Evolutionary conservation across 30 jellyfish, hydroid and myxozoan species (phyloP).

Genomic region (Phacellophora camtschatica): DNA sequence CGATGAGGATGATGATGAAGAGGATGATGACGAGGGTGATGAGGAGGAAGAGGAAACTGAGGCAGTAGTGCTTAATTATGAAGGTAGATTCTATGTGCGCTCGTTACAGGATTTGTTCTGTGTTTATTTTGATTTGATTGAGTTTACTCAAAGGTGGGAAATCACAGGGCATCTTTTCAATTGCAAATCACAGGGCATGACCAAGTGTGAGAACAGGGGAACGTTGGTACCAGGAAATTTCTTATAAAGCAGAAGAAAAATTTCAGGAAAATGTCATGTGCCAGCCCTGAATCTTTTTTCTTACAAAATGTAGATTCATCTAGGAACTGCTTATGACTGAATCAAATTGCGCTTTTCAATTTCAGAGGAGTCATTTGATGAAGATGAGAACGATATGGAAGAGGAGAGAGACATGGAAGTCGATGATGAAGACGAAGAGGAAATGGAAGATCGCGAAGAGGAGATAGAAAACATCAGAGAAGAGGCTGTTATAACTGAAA

Average conservation of each 20-base stretch:
- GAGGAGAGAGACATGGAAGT: not conserved
- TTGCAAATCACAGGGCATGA: too few species aligned
- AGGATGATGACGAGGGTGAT: not conserved
- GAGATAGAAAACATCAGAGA: not conserved
- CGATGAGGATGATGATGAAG: constrained; percentile 2
- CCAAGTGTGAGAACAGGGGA: too few species aligned
- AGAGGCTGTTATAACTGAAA: not conserved
- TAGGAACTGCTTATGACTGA: not conserved
- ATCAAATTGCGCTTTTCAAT: too few species aligned
- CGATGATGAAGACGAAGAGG: constrained; percentile 1
- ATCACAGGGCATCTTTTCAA: too few species aligned
- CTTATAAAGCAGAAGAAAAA: too few species aligned
- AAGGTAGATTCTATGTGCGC: not conserved
- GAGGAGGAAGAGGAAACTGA: constrained; percentile 36
- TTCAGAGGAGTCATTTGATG: constrained; percentile 14
- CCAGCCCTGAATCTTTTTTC: not conserved
- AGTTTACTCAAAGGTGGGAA: too few species aligned
- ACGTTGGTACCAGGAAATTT: too few species aligned
- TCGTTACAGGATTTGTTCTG: too few species aligned
- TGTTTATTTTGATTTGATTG: too few species aligned
- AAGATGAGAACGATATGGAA: constrained; percentile 44
- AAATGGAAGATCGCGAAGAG: not conserved
- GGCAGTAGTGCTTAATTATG: not conserved
- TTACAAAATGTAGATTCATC: not conserved
- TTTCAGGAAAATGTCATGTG: too few species aligned